Evolutionary conservation across 1,140 invertebrate genomes (phyloP).

Genomic region (Dysdera silvatica): DNA sequence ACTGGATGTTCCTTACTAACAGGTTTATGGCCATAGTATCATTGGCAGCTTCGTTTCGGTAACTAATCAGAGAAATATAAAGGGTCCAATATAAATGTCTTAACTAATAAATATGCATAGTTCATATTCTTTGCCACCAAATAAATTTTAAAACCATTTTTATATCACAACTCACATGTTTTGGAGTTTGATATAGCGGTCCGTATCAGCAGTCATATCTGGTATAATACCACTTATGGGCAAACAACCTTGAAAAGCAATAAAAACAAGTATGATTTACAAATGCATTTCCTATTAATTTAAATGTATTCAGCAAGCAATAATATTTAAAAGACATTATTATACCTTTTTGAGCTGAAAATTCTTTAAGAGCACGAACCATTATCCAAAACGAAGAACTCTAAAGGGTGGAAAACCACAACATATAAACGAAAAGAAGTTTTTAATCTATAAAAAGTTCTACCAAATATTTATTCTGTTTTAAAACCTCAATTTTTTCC

Average conservation of each 20-base stretch:
- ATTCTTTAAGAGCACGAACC: conserved; percentile 77
- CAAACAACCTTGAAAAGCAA: conserved; percentile 60
- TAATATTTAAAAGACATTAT: too few relatives aligned
- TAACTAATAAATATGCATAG: conserved; percentile 7
- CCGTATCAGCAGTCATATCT: conserved; percentile 95
- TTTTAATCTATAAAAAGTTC: too few relatives aligned
- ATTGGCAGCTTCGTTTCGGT: conserved; percentile 68
- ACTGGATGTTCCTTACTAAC: conserved; percentile 67
- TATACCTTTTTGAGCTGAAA: conserved; percentile 74
- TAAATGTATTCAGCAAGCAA: too few relatives aligned
- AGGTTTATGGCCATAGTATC: conserved; percentile 74
- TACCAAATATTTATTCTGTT: too few relatives aligned
- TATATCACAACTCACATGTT: conserved; percentile 63
- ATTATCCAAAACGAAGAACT: conserved; percentile 80
- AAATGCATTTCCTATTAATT: conserved; percentile 1
- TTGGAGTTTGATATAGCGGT: conserved; percentile 82
- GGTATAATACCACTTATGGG: conserved; percentile 87
- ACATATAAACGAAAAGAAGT: too few relatives aligned
- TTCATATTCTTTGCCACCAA: not conserved
- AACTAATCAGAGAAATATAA: conserved; percentile 48
- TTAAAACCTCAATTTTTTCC: too few relatives aligned
- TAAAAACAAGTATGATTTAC: conserved; percentile 12
- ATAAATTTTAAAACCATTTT: not conserved
- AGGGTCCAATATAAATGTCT: not conserved
- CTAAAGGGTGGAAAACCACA: too few relatives aligned